Base-by-base conservation (phyloP, 2,113 vertebrate genomes). In the Ceyx cyanopectus region DNA sequence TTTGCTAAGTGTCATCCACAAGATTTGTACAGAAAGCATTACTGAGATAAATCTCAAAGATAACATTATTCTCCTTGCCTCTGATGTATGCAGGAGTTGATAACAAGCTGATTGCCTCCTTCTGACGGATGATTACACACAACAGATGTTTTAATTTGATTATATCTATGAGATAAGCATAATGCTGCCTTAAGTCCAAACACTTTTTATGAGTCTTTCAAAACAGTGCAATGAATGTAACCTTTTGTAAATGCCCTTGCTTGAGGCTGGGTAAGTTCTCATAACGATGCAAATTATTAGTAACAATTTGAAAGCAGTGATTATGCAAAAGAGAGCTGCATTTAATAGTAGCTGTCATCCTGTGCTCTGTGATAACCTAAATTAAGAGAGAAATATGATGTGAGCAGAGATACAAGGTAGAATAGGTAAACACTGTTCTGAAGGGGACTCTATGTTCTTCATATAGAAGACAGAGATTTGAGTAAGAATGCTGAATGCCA, bases 201-300 rank as follows among this genome's bases (percentile, higher is more conserved):
- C 76, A 90, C 45, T 93, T 94, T 57, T 78, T 86, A 14, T 18
- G 65, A 74, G 68, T 72, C 91, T 85, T 85, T 87, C 89, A 94
- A 93, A 95, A 94, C 37, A 72, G 79, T 79, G 60, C 67, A 82
- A 41, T 70, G 53, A 90, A 58, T 43, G 40, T 87, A 97, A 92
- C 81, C 89, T 94, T 97, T 97, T 89, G 78, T 60, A 97, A 97
- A 93, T 68, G 90, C 81, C 95, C 83, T 89, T 96, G 69, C 79
- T 89, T n/a, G 30, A 87, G 82, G 72, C 54, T 83, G 54, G 1
- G 0, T 85, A 40, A 46, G 29, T 81, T 93, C 93, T 93, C 58
- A 15, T 80, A 92, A 95, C 26, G 14, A 51, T 88, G 81, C 85
- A 95, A 97, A 97, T 96, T 80, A 96, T 97, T 95, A 96, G 80